Evolutionary conservation across 2,113 vertebrate genomes (phyloP).

Genomic region (Mormyrus iriodes): DNA sequence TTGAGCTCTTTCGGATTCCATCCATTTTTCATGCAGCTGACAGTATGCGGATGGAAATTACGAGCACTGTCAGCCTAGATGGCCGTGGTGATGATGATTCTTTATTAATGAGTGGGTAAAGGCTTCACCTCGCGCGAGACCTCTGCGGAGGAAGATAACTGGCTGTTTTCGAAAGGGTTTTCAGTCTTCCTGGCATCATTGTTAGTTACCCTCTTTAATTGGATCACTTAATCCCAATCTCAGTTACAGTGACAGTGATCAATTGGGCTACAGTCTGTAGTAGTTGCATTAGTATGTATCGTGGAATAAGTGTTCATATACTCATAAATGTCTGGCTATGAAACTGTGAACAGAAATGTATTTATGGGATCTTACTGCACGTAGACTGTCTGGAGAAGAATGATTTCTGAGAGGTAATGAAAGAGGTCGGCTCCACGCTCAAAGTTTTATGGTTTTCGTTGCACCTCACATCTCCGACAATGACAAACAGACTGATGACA

Average conservation of each 20-base stretch:
- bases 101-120: constrained; percentile 1
- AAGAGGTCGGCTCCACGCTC: not conserved
- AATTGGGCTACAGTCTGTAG: not conserved
- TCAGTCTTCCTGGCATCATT: not conserved
- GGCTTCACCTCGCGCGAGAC: not conserved
- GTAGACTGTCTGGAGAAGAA: not conserved
- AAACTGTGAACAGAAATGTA: not conserved
- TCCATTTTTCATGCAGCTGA: constrained; percentile 3
- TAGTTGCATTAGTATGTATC: not conserved
- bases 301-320: not conserved
- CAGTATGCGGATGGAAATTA: not conserved
- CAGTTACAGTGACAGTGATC: not conserved
- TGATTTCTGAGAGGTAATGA: not conserved
- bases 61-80: not conserved
- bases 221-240: constrained; percentile 3
- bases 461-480: not conserved
- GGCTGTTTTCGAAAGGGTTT: not conserved
- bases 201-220: not conserved
- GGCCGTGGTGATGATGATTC: not conserved
- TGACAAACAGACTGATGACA: not conserved
- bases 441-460: not conserved
- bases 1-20: not conserved
- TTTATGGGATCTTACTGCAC: not conserved
- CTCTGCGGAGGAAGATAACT: not conserved
- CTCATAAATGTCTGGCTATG: not conserved